A percentile compares a stretch with the other conserved stretches of the same genome.
phyloP scores from a whole-genome alignment of 2,113 vertebrate species.

The Oncorhynchus kisutch region DNA sequence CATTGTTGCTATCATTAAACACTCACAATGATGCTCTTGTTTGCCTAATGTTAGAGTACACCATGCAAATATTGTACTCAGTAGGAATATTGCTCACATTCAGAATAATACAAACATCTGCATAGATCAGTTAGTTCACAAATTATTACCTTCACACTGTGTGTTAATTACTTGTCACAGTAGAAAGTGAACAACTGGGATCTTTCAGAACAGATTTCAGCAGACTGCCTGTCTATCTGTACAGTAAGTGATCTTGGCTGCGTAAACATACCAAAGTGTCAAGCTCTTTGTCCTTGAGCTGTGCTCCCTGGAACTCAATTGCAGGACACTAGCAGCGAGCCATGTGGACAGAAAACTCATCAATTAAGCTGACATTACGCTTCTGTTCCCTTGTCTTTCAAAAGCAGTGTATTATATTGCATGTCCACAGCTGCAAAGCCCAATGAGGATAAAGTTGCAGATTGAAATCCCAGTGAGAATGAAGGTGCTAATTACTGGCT shows the following conservation, averaged over 20 bases:
- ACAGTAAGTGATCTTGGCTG: constrained; percentile 42
- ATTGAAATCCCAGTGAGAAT: constrained; percentile 55
- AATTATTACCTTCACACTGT: too few species aligned
- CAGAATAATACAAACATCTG: too few species aligned
- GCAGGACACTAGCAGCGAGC: constrained; percentile 40
- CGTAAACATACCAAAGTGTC: constrained; percentile 57
- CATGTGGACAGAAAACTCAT: constrained; percentile 45
- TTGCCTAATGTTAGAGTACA: too few species aligned
- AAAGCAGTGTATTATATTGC: constrained; percentile 26
- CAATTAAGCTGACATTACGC: constrained; percentile 64
- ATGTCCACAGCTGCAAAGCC: constrained; percentile 28
- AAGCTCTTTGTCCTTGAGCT: constrained; percentile 60
- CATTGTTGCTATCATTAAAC: too few species aligned
- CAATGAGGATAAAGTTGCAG: constrained; percentile 42
- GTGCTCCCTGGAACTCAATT: constrained; percentile 59
- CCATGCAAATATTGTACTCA: too few species aligned
- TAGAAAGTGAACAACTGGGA: constrained; percentile 15
- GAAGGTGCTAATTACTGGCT: constrained; percentile 58
- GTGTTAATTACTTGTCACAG: too few species aligned
- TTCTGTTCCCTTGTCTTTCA: constrained; percentile 64
- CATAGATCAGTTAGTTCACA: too few species aligned
- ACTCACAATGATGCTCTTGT: too few species aligned
- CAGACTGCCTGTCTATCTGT: constrained; percentile 3
- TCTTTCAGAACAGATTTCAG: constrained; percentile 23
- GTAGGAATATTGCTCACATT: too few species aligned